phyloP scores from a whole-genome alignment of 1,140 invertebrate species.

The Maniola jurtina region DNA sequence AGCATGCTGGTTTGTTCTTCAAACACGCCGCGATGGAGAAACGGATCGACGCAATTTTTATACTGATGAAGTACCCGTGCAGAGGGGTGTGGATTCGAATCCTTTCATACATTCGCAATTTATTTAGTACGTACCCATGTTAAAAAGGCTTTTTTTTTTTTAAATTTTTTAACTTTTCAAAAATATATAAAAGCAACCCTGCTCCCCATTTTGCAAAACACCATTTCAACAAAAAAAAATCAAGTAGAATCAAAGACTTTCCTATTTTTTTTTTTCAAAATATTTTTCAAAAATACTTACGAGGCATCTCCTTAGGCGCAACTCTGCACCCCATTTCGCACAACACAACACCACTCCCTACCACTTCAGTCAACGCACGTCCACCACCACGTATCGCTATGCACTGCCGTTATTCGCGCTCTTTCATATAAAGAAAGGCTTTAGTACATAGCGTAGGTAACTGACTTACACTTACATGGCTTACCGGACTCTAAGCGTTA shows the following conservation, averaged over 20 bases:
- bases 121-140: no score
- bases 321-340: conserved; percentile 35
- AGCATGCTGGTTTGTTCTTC: no score
- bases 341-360: conserved; percentile 14
- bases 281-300: conserved; percentile 18
- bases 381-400: conserved; percentile 8
- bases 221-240: not conserved
- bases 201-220: not conserved
- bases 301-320: conserved; percentile 19
- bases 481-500: no score
- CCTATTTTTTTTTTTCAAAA: conserved; percentile 8
- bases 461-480: no score
- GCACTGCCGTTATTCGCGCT: conserved; percentile 11
- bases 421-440: conserved; percentile 17
- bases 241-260: not conserved
- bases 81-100: no score
- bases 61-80: no score
- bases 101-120: no score
- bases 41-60: no score
- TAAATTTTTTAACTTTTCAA: no score
- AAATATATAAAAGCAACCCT: no score
- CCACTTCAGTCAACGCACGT: conserved; percentile 1
- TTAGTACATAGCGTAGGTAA: not conserved
- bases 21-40: no score
- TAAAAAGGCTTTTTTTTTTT: no score